Percentiles rank a stretch among this genome's conserved stretches.
phyloP scores from a whole-genome alignment of 2,113 vertebrate genomes.

The Fulmarus glacialis region DNA sequence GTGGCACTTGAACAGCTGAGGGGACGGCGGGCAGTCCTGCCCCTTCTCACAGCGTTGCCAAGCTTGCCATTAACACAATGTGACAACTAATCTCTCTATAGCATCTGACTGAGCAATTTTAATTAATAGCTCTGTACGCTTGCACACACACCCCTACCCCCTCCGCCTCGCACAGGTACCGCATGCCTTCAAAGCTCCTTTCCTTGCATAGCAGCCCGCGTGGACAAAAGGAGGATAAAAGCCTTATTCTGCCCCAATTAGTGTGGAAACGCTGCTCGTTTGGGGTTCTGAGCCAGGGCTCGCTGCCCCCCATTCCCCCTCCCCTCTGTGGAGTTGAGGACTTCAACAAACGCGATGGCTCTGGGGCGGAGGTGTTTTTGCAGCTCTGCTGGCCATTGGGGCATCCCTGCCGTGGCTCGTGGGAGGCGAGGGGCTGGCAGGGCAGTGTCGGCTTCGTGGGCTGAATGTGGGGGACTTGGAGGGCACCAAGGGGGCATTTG shows the following conservation, averaged over 20 bases:
- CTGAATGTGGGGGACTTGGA: neutral
- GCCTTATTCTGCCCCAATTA: neutral
- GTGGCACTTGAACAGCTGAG: slow-evolving; percentile 79
- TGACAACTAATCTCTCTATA: slow-evolving; percentile 84
- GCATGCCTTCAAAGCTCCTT: slow-evolving; percentile 52
- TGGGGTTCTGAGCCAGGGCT: neutral
- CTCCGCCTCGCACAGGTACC: neutral
- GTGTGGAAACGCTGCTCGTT: neutral
- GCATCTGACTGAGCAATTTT: slow-evolving; percentile 81
- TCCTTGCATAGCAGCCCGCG: neutral
- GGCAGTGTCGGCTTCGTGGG: neutral
- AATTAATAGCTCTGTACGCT: slow-evolving; percentile 74
- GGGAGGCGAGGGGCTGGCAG: neutral
- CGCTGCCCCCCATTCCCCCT: neutral
- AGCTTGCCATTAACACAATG: slow-evolving; percentile 83
- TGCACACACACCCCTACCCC: neutral
- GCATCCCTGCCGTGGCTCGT: neutral
- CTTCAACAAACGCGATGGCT: neutral
- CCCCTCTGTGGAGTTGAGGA: neutral
- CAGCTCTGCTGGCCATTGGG: neutral
- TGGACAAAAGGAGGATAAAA: neutral
- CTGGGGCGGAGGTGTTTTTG: neutral
- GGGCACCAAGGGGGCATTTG: neutral
- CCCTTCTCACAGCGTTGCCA: slow-evolving; percentile 73
- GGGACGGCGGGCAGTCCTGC: slow-evolving; percentile 77